Evolutionary conservation across 2,113 vertebrate genomes (phyloP), one percentile per base, ranked within the genome.

Genomic region (Otocyon megalotis): DNA sequence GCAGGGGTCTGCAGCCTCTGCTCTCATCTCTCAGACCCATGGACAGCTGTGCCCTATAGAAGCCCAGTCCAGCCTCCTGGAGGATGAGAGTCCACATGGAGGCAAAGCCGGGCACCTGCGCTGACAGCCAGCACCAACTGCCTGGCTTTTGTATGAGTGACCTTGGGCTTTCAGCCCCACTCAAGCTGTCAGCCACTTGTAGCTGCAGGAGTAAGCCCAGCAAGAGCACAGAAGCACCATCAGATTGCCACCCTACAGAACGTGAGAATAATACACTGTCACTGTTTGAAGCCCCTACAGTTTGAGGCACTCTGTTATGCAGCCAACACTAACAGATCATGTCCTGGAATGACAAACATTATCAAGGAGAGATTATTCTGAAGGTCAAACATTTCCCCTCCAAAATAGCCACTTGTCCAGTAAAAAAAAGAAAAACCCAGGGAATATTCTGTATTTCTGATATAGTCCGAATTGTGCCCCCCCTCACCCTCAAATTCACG

Each of bases 321-420:
- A 62, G 72, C 43, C 28, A 16, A 71, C 60, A 24, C n/a, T 0
- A 8, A 32, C 54, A 63, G 54, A 26, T 9, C 58, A 8, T 0
- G 4, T 50, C 71, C 16, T 1, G 32, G 10, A 48, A 37, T 12
- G 0, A 28, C n/a, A 69, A 48, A 3, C 12, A 1, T 50, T 8
- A 13, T 28, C 30, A 17, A 19, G 30, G 79, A 95, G 48, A 80
- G 48, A 22, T 3, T 0, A 28, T 62, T 32, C 32, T 28, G 19
- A 53, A 24, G 60, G 58, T 48, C 60, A 14, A 6, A 2, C 16
- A 15, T 48, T 16, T 35, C 54, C 69, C 16, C 53, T 63, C 62
- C 26, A 30, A 19, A 20, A 20, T 32, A n/a, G 90, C 71, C 28
- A 80, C 8, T 48, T 12, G 11, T n/a, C 26, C 2, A 11, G 1